Conservation (phyloP, 2,888 invertebrate species). For the Trissonchulus latispiculum region DNA sequence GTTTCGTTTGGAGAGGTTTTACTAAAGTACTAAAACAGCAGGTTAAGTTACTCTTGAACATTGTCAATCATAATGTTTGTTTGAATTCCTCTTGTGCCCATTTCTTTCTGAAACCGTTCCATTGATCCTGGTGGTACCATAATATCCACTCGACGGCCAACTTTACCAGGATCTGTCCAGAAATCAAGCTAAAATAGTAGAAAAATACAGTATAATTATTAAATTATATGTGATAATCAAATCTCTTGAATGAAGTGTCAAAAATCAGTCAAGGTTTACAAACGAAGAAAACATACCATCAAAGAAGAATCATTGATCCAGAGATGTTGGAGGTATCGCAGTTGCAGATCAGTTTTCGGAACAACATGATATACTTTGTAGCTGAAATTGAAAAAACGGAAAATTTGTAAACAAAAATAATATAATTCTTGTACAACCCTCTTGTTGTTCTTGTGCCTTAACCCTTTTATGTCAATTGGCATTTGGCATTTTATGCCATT, state of each 20-base stretch:
- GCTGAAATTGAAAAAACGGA: background rate
- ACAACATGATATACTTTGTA: background rate
- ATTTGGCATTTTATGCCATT: too few species aligned
- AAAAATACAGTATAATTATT: too few species aligned
- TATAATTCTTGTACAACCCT: too few species aligned
- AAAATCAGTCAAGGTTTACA: too few species aligned
- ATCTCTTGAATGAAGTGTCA: too few species aligned
- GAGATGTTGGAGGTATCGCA: background rate
- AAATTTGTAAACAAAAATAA: too few species aligned
- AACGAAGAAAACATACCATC: background rate
- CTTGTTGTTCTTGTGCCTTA: too few species aligned
- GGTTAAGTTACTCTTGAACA: conserved; percentile 51
- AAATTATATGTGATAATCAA: too few species aligned
- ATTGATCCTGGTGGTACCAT: conserved; percentile 59
- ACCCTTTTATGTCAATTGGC: too few species aligned
- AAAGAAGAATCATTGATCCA: background rate
- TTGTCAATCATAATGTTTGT: conserved; percentile 61
- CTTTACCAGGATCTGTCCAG: conserved; percentile 39
- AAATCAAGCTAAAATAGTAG: conserved; percentile 36
- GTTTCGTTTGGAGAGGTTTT: background rate
- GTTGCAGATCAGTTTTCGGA: background rate
- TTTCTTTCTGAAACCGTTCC: conserved; percentile 52
- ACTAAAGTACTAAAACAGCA: background rate
- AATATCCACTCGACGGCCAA: conserved; percentile 52
- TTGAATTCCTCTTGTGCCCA: conserved; percentile 56